Base-by-base conservation (phyloP, 2,888 invertebrate species). In the Petrolisthes manimaculis region DNA sequence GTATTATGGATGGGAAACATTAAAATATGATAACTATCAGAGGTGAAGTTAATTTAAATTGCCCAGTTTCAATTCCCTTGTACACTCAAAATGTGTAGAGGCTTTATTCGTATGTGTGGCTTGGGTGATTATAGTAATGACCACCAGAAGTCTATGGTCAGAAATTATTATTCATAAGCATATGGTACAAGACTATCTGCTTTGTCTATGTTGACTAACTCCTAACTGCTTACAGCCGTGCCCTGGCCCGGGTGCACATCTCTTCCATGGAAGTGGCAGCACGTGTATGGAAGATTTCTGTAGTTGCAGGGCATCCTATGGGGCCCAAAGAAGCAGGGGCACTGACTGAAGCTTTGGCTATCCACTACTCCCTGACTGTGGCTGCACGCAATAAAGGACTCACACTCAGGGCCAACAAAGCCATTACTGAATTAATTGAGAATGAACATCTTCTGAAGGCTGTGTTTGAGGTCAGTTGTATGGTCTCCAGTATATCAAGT, bases 341-440 rank as follows among this genome's bases (percentile, higher is more conserved):
- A 6, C 75, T 89, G 18, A 84, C 87, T 1, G 89, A 89, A 55
- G 89, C 89, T 24, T 24, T 89, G 61, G 84, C 89, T n/a, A 82
- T 87, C n/a, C 82, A 89, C 83, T 90, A 89, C 67, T 51, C 90
- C 5, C 80, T 90, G 56, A 86, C 90, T 3, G 87, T 89, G 53
- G 88, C 88, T 3, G 88, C 88, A 9, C 80, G 84, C 5, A 67
- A 88, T 61, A 54, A 53, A 14, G 24, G 18, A 18, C 71, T 88
- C 24, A 84, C 74, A n/a, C 56, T 80, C 56, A 77, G 81, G 53
- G 80, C 84, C 54, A 80, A 78, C 21, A 88, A 84, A 12, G 84
- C 84, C 61, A 61, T 88, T 14, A 56, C 56, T 5, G 53, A 74
- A 4, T 37, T 88, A 21, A 8, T 83, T 51, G 75, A 84, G 84